Percentiles rank a stretch among this genome's conserved stretches.
Conservation (phyloP, 2,888 invertebrate genomes). For the Netelia melanura region DNA sequence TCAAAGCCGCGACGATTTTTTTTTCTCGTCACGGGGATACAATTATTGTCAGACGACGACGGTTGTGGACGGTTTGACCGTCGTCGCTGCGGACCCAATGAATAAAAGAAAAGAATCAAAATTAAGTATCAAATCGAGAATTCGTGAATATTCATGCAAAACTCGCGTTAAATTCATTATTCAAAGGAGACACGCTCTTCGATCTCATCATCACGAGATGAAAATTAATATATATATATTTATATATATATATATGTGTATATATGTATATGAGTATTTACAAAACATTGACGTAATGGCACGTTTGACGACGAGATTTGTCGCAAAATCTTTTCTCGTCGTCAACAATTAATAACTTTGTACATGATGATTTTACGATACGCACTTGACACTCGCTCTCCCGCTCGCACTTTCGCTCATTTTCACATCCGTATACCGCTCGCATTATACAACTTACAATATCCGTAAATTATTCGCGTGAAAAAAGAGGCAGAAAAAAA, state of each 20-base stretch:
- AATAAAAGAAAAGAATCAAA: conserved; percentile 38
- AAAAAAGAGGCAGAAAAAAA: conserved; percentile 73
- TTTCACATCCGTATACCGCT: conserved; percentile 19
- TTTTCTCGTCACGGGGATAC: conserved; percentile 59
- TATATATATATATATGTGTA: background rate
- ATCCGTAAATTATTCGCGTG: conserved; percentile 50
- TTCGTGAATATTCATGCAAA: conserved; percentile 17
- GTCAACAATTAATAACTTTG: conserved; percentile 80
- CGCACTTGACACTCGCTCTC: conserved; percentile 38
- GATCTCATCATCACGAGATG: conserved; percentile 56
- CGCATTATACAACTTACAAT: conserved; percentile 57
- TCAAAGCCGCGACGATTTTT: conserved; percentile 9
- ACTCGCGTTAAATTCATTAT: conserved; percentile 42
- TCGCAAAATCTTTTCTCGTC: conserved; percentile 53
- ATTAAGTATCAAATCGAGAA: conserved; percentile 54
- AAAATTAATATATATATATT: conserved; percentile 44
- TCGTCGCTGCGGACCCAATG: conserved; percentile 72
- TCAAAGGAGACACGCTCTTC: conserved; percentile 43
- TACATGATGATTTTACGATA: conserved; percentile 75
- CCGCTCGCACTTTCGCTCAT: conserved; percentile 19
- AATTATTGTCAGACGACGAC: conserved; percentile 80
- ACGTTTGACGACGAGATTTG: conserved; percentile 76
- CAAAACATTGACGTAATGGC: conserved; percentile 81
- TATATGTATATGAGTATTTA: conserved; percentile 74
- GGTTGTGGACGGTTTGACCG: conserved; percentile 69